Evolutionary conservation across 1,140 invertebrate genomes (phyloP), one percentile per base, ranked within the genome.

Genomic region (Scaptomyza montana): DNA sequence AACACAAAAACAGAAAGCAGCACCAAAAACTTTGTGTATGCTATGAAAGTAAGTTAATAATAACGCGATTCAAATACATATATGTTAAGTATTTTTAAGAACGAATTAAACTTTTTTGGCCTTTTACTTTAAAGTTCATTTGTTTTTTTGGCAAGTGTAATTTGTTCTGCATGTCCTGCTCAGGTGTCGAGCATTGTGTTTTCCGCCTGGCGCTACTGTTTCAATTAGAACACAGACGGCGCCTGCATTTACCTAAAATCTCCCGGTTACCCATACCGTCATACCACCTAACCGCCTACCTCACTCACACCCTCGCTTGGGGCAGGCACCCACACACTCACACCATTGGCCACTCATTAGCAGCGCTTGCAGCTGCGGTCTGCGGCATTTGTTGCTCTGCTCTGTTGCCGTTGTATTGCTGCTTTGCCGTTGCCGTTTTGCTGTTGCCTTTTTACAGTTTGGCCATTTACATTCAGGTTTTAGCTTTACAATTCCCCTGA

Each of bases 351-450:
- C 81, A 86, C 77, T 85, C 81, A 86, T 86, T 86, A 86, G 81
- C 78, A 86, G 78, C 63, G 81, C 74, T 86, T 80, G 77, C 81
- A 85, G 57, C 61, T 85, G 80, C 77, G 77, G 77, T 80, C 61
- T 74, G 76, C 47, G 79, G 71, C 70, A 64, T 56, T 74, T 56
- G 56, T 59, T 63, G 41, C 13, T 36, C 49, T 43, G 53, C 45
- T 28, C 7, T 33, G 56, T 59, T 63, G 41, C n/a, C 36, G 30
- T 13, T 12, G 39, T 41, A 41, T 41, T 41, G 39, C 39, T 12
- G 12, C 30, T 41, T 39, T 39, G 21, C 21, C 21, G 21, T 1
- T 39, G 36, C 36, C 36, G 7, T 39, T 39, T 39, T 39, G 36
- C 39, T 41, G 10, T 41, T 41, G 10, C 39, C 39, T 1, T 39